phyloP scores from a whole-genome alignment of 2,113 vertebrate genomes.

The Ranitomeya variabilis region DNA sequence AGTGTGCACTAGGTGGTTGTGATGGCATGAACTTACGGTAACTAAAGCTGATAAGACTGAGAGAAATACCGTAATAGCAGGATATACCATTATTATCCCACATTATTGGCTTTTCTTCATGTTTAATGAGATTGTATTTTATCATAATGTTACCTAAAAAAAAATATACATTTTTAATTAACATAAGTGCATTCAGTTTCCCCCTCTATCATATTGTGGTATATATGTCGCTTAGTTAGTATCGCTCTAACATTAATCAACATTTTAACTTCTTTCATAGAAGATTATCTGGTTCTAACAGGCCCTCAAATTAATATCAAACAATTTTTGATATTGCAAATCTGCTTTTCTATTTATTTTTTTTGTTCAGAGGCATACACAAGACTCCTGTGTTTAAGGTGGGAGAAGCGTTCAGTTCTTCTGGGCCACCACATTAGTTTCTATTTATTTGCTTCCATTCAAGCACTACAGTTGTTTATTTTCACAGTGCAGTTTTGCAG shows the following conservation, averaged over 20 bases:
- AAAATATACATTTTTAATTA: neutral
- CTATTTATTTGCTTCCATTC: neutral
- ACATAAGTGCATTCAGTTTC: neutral
- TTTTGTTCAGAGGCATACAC: neutral
- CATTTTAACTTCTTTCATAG: neutral
- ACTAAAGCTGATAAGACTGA: no score
- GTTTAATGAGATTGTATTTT: neutral
- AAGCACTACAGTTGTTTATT: neutral
- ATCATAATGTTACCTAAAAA: neutral
- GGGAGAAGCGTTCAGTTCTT: neutral
- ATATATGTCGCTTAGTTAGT: neutral
- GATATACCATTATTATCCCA: no score
- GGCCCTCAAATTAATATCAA: neutral
- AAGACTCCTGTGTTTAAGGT: neutral
- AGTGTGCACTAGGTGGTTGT: no score
- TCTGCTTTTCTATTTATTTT: conserved; percentile 1
- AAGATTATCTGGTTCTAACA: neutral
- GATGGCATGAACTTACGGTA: no score
- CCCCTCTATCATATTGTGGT: neutral
- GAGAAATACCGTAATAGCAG: no score
- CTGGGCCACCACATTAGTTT: neutral
- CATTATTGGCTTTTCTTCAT: no score
- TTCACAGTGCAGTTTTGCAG: neutral
- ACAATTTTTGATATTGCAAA: neutral
- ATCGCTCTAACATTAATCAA: neutral